These are phyloP conservation scores for Manis pentadactyla DNA, from an alignment of 2,797 vertebrate species.

Conservation along the genomic window DNA sequence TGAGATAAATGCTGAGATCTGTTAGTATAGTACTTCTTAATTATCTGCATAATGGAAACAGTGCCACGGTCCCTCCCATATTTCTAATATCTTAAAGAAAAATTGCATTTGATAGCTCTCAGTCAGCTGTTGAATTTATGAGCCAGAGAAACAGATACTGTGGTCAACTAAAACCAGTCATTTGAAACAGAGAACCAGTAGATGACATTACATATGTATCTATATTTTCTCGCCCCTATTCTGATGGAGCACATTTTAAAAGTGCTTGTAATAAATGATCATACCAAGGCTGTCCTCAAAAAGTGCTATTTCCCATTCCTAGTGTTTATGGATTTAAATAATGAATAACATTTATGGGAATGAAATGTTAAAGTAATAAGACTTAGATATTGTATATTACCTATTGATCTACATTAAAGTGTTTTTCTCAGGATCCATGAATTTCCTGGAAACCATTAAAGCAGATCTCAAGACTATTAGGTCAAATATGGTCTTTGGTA, in stretches of 20 bases:
- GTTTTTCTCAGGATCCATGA: background rate
- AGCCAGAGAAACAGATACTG: conserved; percentile 1
- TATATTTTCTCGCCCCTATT: conserved; percentile 14
- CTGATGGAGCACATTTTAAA: background rate
- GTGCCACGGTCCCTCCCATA: background rate
- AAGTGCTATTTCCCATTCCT: background rate
- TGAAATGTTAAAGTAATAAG: conserved; percentile 12
- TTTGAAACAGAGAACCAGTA: conserved; percentile 53
- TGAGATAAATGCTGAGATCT: background rate
- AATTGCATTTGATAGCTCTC: conserved; percentile 4
- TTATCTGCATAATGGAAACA: background rate
- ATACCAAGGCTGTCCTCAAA: background rate
- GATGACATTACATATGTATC: background rate
- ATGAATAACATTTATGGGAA: conserved; percentile 19
- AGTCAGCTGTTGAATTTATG: conserved; percentile 55
- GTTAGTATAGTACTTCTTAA: background rate
- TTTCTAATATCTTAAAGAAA: conserved; percentile 58
- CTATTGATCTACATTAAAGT: background rate
- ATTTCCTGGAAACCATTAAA: conserved; percentile 49
- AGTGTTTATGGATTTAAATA: conserved; percentile 16
- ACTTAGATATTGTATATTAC: background rate
- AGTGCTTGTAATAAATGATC: background rate
- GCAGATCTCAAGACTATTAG: background rate
- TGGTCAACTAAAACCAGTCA: conserved; percentile 55
- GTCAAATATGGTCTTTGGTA: background rate